These are phyloP conservation scores for Sturnira hondurensis DNA, from an alignment of 2,113 vertebrate species.

Conservation along the genomic window DNA sequence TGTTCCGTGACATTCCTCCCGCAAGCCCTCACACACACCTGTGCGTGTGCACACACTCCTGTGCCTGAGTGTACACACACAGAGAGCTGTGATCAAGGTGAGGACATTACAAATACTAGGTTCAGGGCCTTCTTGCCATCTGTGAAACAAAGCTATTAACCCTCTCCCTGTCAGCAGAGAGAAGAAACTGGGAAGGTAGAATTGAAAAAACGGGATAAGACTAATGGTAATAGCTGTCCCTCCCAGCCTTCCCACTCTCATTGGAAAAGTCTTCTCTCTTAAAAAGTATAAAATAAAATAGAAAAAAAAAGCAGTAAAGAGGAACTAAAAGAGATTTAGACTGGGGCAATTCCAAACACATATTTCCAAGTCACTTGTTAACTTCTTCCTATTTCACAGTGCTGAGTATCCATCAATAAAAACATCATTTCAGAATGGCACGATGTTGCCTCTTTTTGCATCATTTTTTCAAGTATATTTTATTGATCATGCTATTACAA, in stretches of 20 bases:
- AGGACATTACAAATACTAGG: not conserved
- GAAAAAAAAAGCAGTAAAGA: not conserved
- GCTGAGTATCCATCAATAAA: not conserved
- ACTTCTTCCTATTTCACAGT: constrained; percentile 24
- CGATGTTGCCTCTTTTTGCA: not conserved
- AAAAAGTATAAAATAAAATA: not conserved
- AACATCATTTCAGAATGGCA: not conserved
- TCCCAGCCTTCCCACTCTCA: not conserved
- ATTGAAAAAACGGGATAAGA: not conserved
- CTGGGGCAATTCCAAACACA: constrained; percentile 21
- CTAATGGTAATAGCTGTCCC: not conserved
- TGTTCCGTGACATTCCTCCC: not conserved
- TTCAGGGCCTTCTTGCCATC: not conserved
- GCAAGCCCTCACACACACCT: not conserved
- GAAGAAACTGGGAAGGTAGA: not conserved
- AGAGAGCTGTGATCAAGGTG: not conserved
- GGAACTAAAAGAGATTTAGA: constrained; percentile 4
- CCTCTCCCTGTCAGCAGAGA: not conserved
- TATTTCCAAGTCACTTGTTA: constrained; percentile 32
- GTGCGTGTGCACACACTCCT: too few relatives aligned
- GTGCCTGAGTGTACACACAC: not conserved
- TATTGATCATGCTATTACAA: too few relatives aligned
- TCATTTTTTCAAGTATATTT: not conserved
- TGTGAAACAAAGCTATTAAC: not conserved
- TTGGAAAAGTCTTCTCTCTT: not conserved